phyloP scores from a whole-genome alignment of 2,888 invertebrate species.

The Microctonus hyperodae region DNA sequence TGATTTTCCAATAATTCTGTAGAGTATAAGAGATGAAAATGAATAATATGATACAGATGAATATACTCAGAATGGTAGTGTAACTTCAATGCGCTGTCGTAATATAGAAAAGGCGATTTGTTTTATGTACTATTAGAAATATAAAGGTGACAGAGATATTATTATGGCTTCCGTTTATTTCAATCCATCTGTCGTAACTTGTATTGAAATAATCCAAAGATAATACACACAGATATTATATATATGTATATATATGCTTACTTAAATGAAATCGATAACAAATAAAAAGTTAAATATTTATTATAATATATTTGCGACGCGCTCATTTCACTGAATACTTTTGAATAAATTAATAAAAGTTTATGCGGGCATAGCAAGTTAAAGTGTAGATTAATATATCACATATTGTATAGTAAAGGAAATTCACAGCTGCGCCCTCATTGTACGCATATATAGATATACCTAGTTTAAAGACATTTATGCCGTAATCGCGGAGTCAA shows the following conservation, averaged over 20 bases:
- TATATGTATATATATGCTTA: neutral
- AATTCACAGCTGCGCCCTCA: slow-evolving; percentile 6
- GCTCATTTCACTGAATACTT: neutral
- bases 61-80: too few species aligned
- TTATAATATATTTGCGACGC: neutral
- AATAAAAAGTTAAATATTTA: neutral
- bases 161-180: neutral
- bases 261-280: neutral
- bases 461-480: neutral
- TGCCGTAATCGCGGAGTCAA: slow-evolving; percentile 23
- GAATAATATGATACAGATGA: too few species aligned
- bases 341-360: too few species aligned
- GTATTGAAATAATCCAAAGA: neutral
- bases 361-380: too few species aligned
- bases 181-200: slow-evolving; percentile 10
- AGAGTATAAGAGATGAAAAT: too few species aligned
- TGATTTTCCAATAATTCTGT: too few species aligned
- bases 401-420: neutral
- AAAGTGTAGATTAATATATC: neutral
- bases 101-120: neutral
- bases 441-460: neutral
- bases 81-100: neutral
- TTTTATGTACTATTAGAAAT: neutral
- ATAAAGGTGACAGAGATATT: neutral
- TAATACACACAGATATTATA: too few species aligned